These are phyloP conservation scores for Macaca mulatta DNA, from an alignment of 2,113 vertebrate species.

Conservation along the genomic window DNA sequence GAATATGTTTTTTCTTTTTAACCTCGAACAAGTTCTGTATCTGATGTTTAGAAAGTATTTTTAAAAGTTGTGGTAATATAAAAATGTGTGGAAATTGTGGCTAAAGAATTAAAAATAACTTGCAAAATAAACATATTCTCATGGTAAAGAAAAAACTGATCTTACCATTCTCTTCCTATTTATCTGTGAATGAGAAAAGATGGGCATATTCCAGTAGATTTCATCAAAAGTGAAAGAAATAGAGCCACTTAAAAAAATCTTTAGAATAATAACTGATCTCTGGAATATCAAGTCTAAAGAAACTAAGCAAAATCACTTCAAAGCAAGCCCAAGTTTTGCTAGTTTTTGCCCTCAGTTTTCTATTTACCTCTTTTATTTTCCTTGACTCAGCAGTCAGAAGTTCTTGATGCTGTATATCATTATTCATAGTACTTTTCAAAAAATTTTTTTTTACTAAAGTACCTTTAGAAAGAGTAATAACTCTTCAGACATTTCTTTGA, in stretches of 20 bases:
- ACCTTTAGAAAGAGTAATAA: background rate
- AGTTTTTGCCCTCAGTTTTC: background rate
- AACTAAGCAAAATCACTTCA: background rate
- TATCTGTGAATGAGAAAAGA: background rate
- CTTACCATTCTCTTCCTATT: background rate
- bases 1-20: constrained; percentile 11
- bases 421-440: background rate
- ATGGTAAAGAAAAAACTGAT: background rate
- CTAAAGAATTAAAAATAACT: constrained; percentile 1
- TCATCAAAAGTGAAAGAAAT: background rate
- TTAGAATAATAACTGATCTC: background rate
- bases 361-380: background rate
- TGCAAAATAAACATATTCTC: constrained; percentile 21
- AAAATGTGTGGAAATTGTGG: background rate
- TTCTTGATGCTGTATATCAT: background rate
- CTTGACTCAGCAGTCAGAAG: background rate
- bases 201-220: background rate
- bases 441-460: background rate
- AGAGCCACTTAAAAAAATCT: background rate
- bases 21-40: constrained; percentile 24
- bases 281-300: background rate
- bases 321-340: background rate
- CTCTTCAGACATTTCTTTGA: background rate
- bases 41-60: background rate
- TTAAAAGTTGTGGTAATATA: background rate